phyloP scores from a whole-genome alignment of 2,113 vertebrate genomes.

The Scytalopus superciliaris region DNA sequence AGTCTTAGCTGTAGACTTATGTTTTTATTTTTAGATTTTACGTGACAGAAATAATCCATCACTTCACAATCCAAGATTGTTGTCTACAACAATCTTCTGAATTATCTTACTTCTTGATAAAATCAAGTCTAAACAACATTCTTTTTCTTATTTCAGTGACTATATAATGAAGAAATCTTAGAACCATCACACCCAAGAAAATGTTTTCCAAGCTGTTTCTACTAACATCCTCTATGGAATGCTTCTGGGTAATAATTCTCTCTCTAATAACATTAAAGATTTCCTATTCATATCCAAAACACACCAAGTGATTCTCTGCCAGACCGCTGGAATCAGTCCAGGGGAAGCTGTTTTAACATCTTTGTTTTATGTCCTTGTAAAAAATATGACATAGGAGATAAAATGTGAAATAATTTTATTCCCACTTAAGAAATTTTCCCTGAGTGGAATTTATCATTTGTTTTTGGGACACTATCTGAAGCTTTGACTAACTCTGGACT shows the following conservation, averaged over 20 bases:
- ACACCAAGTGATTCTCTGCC: not conserved
- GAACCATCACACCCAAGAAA: not conserved
- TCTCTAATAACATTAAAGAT: not conserved
- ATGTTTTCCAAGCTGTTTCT: not conserved
- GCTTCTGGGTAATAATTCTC: not conserved
- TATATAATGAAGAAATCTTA: not conserved
- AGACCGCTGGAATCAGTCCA: not conserved
- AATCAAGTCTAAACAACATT: not conserved
- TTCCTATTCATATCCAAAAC: not conserved
- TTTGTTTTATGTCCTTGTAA: not conserved
- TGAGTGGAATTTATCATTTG: not conserved
- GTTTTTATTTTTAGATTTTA: not conserved
- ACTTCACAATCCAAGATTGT: not conserved
- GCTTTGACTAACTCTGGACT: not conserved
- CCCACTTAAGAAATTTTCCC: not conserved
- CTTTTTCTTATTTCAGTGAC: not conserved
- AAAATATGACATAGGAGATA: not conserved
- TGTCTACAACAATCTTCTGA: not conserved
- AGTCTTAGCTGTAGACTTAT: not conserved
- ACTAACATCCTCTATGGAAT: not conserved
- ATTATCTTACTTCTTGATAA: not conserved
- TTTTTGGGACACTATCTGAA: not conserved
- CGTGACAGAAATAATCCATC: not conserved
- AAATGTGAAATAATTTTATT: slow-evolving; percentile 14
- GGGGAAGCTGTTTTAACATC: not conserved